Evolutionary conservation across 2,113 vertebrate genomes (phyloP).

Genomic region (Pavo muticus): DNA sequence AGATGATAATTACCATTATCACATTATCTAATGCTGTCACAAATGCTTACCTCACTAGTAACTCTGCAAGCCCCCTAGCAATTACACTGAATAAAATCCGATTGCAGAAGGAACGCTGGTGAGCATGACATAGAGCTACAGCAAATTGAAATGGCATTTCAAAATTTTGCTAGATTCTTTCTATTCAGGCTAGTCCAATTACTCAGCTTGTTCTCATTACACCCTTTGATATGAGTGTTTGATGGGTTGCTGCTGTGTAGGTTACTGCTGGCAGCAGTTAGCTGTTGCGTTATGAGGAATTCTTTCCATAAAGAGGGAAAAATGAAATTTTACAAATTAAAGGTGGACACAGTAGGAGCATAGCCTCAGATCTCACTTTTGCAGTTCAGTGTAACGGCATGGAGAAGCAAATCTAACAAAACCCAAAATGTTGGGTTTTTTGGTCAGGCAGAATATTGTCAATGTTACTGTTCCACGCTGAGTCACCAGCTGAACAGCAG

Average conservation of each 20-base stretch:
- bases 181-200: background rate
- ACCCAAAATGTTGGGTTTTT: background rate
- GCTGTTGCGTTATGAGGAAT: background rate
- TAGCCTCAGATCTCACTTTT: background rate
- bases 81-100: constrained; percentile 39
- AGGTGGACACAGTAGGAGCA: background rate
- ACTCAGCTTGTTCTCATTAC: constrained; percentile 41
- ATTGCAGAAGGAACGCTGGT: background rate
- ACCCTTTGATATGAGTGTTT: constrained; percentile 8
- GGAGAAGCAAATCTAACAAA: background rate
- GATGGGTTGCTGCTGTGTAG: background rate
- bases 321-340: background rate
- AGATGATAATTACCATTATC: constrained; percentile 32
- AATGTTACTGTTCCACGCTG: background rate
- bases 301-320: background rate
- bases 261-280: background rate
- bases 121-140: background rate
- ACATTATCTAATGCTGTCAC: constrained; percentile 21
- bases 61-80: background rate
- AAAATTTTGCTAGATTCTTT: constrained; percentile 27
- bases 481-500: background rate
- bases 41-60: constrained; percentile 23
- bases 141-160: constrained; percentile 23
- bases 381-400: background rate
- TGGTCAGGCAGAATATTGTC: background rate